Percentiles rank a stretch among this genome's conserved stretches.
These are phyloP conservation scores for Cricetomys ansorgei DNA, from an alignment of 2,113 vertebrate species.

Conservation along the genomic window DNA sequence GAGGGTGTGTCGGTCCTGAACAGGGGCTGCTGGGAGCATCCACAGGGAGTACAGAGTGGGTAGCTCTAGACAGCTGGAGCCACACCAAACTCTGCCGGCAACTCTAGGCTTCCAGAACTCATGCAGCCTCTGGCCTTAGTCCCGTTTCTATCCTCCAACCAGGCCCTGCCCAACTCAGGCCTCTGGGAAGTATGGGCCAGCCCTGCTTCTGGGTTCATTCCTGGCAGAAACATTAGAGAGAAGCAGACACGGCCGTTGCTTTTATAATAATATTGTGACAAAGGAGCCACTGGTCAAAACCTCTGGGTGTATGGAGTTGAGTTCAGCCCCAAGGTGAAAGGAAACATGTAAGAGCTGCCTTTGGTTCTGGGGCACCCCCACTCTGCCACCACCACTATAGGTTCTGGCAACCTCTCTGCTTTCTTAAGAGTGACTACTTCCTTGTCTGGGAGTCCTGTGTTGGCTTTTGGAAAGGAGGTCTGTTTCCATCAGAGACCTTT, in stretches of 20 bases:
- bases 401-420: constrained; percentile 13
- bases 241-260: constrained; percentile 73
- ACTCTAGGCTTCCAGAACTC: not conserved
- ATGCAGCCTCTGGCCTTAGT: not conserved
- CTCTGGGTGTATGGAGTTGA: constrained; percentile 42
- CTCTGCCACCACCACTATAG: not conserved
- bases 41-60: not conserved
- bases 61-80: not conserved
- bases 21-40: not conserved
- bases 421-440: not conserved
- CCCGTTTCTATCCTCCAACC: not conserved
- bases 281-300: constrained; percentile 54
- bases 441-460: not conserved
- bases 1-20: not conserved
- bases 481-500: not conserved
- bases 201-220: constrained; percentile 1
- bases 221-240: constrained; percentile 67
- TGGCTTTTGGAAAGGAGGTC: constrained; percentile 11
- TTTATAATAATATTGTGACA: constrained; percentile 78
- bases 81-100: not conserved
- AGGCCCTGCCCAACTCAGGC: not conserved
- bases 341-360: not conserved
- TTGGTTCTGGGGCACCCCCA: not conserved
- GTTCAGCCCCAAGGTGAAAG: constrained; percentile 64
- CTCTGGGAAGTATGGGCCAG: not conserved